These are phyloP conservation scores for Ctenoplectra terminalis DNA, from an alignment of 1,140 invertebrate genomes.

Conservation along the genomic window DNA sequence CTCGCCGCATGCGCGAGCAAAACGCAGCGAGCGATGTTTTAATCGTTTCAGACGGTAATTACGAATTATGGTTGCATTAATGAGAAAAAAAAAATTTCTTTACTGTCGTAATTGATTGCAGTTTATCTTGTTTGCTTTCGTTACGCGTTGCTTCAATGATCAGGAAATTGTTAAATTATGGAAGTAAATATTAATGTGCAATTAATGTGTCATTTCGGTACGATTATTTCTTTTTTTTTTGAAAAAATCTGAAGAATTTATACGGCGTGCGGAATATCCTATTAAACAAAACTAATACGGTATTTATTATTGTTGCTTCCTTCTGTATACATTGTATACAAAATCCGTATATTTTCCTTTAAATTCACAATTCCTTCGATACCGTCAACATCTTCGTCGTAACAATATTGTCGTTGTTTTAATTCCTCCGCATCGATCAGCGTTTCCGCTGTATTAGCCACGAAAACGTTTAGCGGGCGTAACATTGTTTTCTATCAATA, in stretches of 20 bases:
- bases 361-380: background rate
- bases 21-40: background rate
- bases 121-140: too few relatives aligned
- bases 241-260: too few relatives aligned
- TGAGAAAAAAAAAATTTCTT: background rate
- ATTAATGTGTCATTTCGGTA: too few relatives aligned
- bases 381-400: background rate
- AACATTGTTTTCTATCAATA: background rate
- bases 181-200: background rate
- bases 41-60: background rate
- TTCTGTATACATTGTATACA: too few relatives aligned
- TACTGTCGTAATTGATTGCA: background rate
- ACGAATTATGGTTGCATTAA: slow-evolving; percentile 5
- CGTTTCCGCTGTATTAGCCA: background rate
- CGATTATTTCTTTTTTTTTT: too few relatives aligned
- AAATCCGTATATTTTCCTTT: background rate
- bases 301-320: too few relatives aligned
- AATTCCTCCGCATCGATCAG: background rate
- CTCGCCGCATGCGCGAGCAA: background rate
- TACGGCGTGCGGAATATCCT: too few relatives aligned
- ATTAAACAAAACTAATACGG: too few relatives aligned
- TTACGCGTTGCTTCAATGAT: background rate
- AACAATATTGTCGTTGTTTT: slow-evolving; percentile 13
- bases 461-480: background rate
- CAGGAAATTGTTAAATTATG: background rate